Base-by-base conservation (phyloP, 2,113 vertebrate species). In the Hippopotamus amphibius region DNA sequence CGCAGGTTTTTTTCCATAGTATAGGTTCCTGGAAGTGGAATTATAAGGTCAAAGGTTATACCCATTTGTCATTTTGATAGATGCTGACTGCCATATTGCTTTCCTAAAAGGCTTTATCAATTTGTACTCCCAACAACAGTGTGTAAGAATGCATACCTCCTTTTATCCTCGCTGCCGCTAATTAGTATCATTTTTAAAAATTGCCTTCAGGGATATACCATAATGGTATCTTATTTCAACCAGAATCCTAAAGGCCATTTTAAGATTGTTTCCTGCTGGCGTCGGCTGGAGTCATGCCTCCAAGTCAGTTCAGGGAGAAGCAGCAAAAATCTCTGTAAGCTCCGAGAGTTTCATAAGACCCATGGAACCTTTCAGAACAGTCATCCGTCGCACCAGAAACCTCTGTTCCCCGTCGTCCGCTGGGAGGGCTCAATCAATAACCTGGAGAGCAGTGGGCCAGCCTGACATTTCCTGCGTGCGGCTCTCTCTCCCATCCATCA, bases 91-190 rank as follows among this genome's bases (percentile, higher is more conserved):
- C 80, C 63, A 24, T 76, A 37, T 80, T 69, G 68, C 94, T 96
- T 50, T 96, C 53, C 93, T 95, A 68, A 97, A 79, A 93, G 93
- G 66, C 72, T 88, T 79, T 11, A 92, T 89, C 65, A 53, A 26
- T 74, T 79, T 81, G 21, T 41, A 53, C 24, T 92, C 65, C 69
- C 90, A 26, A 28, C 37, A 41, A 37, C 86, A 43, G 3, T 53
- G 55, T 66, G 68, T 61, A n/a, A 46, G 48, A 41, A 7, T 10
- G 21, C 5, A 8, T 0, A 15, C 37, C 72, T 63, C 7, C 41
- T 30, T 41, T 81, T 43, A 43, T 57, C 84, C 50, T 83, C 50
- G 41, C 65, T 37, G 55, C 82, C 30, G 16, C 4, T 71, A 66
- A 80, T 89, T 74, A 87, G 7, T 41, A 65, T 69, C 53, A 61